Percentiles rank a stretch among this genome's conserved stretches.
These are phyloP conservation scores for Macrotis lagotis DNA, from an alignment of 2,113 vertebrate genomes.

Conservation along the genomic window DNA sequence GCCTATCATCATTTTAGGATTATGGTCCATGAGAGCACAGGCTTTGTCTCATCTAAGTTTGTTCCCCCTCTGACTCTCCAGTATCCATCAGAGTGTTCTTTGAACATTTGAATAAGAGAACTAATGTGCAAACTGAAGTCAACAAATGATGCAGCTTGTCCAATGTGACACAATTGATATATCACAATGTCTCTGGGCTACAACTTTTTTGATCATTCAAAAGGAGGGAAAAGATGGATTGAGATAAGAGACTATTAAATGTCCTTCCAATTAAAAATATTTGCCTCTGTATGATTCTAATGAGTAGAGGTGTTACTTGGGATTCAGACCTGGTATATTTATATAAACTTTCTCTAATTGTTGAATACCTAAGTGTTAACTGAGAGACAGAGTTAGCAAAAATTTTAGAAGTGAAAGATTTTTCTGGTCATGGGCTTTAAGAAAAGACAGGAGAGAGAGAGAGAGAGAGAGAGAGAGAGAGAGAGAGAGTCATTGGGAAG, in stretches of 20 bases:
- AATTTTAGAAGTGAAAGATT: neutral
- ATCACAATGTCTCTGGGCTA: neutral
- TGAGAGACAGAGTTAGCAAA: neutral
- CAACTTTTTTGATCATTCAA: neutral
- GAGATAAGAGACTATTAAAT: neutral
- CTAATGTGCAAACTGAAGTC: neutral
- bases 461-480: neutral
- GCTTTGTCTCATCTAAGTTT: neutral
- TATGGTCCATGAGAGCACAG: neutral
- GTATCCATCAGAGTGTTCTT: neutral
- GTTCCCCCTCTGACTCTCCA: neutral
- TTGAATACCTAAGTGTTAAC: neutral
- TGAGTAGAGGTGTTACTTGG: neutral
- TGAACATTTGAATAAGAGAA: neutral
- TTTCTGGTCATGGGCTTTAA: neutral
- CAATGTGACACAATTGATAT: neutral
- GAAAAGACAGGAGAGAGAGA: neutral
- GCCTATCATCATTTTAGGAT: neutral
- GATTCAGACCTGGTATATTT: neutral
- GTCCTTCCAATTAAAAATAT: neutral
- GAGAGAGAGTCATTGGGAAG: neutral
- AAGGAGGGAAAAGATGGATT: neutral
- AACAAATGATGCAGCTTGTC: neutral
- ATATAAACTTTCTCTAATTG: neutral
- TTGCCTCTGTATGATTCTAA: neutral